Percentiles rank a stretch among this genome's conserved stretches.
These are phyloP conservation scores for Hemichromis elongatus DNA, from an alignment of 2,113 vertebrate genomes.

Conservation along the genomic window DNA sequence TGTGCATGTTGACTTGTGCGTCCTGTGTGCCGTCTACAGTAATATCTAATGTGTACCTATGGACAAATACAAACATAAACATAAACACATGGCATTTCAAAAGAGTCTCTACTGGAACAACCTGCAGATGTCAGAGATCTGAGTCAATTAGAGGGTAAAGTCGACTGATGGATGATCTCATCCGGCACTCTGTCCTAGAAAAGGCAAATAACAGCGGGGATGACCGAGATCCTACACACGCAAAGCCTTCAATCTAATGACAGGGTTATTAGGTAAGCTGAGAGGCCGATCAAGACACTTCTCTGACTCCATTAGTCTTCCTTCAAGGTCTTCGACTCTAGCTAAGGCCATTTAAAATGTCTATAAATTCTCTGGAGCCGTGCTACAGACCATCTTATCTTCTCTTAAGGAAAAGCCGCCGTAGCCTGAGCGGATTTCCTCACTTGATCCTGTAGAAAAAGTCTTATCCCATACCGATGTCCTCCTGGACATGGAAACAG, in stretches of 20 bases:
- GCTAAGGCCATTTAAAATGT: slow-evolving; percentile 62
- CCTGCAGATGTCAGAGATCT: slow-evolving; percentile 54
- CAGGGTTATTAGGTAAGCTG: slow-evolving; percentile 57
- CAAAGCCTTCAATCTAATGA: slow-evolving; percentile 56
- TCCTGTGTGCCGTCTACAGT: background rate
- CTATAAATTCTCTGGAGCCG: slow-evolving; percentile 61
- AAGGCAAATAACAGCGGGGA: slow-evolving; percentile 48
- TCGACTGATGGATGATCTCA: slow-evolving; percentile 59
- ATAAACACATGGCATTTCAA: background rate
- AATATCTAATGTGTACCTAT: background rate
- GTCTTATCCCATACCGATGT: slow-evolving; percentile 49
- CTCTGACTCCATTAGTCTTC: slow-evolving; percentile 51
- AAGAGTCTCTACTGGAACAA: background rate
- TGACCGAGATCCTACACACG: background rate
- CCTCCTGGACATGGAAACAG: slow-evolving; percentile 28
- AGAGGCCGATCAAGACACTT: slow-evolving; percentile 57
- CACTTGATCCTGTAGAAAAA: slow-evolving; percentile 63
- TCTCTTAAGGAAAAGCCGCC: slow-evolving; percentile 31
- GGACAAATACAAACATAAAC: background rate
- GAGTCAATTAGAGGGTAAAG: slow-evolving; percentile 47
- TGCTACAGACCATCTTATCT: slow-evolving; percentile 56
- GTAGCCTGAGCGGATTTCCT: slow-evolving; percentile 58
- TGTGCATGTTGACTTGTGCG: background rate
- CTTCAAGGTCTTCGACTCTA: slow-evolving; percentile 39
- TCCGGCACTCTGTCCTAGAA: slow-evolving; percentile 15